Conservation (phyloP, 2,888 invertebrate genomes). For the Choristoneura rosaceana region DNA sequence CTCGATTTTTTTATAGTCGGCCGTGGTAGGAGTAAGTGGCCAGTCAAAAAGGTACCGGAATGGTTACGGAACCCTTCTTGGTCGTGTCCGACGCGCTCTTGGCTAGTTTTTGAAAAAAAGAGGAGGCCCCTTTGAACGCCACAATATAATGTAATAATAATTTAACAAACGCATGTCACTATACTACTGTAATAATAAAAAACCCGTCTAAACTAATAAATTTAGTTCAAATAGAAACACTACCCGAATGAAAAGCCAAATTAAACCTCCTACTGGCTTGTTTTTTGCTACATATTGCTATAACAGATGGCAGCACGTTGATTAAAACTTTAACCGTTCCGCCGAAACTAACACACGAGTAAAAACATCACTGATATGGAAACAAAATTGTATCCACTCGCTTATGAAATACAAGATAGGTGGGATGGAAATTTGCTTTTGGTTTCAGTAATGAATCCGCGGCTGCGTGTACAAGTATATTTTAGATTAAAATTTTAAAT, state of each 20-base stretch:
- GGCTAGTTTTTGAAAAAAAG: no score
- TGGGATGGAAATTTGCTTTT: background rate
- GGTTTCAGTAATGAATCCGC: background rate
- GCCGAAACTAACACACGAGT: constrained; percentile 36
- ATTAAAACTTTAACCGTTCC: constrained; percentile 40
- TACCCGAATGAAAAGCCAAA: constrained; percentile 21
- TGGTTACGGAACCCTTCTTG: no score
- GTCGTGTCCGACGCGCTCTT: no score
- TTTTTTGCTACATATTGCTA: constrained; percentile 20
- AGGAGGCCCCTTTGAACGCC: no score
- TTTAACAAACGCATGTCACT: no score
- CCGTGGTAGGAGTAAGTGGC: no score
- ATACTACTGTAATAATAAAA: no score
- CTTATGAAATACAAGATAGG: constrained; percentile 24
- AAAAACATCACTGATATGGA: constrained; percentile 41
- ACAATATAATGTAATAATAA: no score
- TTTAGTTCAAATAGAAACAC: background rate
- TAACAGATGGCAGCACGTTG: constrained; percentile 35
- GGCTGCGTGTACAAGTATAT: background rate
- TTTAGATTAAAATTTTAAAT: background rate
- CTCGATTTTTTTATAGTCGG: no score
- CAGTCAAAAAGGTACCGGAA: no score
- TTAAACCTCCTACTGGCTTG: constrained; percentile 15
- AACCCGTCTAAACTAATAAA: background rate
- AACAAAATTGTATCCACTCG: constrained; percentile 28